Percentiles rank a stretch among this genome's conserved stretches.
phyloP scores from a whole-genome alignment of 2,888 invertebrate species.

The Acanthacorydalis orientalis region DNA sequence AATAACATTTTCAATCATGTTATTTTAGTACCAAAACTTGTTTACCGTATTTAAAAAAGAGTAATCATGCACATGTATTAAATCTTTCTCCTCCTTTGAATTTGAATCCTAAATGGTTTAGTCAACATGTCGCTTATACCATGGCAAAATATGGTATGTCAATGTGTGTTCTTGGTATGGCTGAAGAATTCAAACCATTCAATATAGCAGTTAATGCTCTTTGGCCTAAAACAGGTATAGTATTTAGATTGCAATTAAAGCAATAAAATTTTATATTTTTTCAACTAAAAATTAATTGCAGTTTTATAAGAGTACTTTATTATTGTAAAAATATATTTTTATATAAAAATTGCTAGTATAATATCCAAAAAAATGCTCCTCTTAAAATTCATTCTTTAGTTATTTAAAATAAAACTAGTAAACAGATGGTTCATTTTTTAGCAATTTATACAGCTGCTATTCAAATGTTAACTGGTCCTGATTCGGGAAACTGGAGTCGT shows the following conservation, averaged over 20 bases:
- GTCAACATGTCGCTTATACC: conserved; percentile 85
- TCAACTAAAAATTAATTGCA: no score
- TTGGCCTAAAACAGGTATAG: conserved; percentile 80
- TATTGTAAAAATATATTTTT: no score
- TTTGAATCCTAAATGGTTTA: conserved; percentile 81
- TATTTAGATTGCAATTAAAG: not conserved
- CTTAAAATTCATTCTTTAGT: no score
- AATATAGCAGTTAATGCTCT: conserved; percentile 88
- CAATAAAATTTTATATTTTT: no score
- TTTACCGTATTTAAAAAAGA: conserved; percentile 71
- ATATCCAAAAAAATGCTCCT: no score
- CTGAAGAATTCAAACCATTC: conserved; percentile 72
- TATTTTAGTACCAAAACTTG: conserved; percentile 70
- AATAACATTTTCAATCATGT: conserved; percentile 5
- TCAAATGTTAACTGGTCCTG: conserved; percentile 62
- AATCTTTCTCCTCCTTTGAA: conserved; percentile 90
- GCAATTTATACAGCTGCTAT: conserved; percentile 89
- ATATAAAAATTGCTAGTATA: no score
- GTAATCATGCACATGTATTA: conserved; percentile 81
- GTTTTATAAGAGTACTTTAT: no score
- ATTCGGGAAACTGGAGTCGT: conserved; percentile 46
- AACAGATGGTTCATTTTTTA: conserved; percentile 27
- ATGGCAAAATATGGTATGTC: conserved; percentile 99
- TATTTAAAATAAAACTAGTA: no score
- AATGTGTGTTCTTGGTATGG: conserved; percentile 94